phyloP scores from a whole-genome alignment of 1,140 invertebrate species.

The Saccostrea glomerata region DNA sequence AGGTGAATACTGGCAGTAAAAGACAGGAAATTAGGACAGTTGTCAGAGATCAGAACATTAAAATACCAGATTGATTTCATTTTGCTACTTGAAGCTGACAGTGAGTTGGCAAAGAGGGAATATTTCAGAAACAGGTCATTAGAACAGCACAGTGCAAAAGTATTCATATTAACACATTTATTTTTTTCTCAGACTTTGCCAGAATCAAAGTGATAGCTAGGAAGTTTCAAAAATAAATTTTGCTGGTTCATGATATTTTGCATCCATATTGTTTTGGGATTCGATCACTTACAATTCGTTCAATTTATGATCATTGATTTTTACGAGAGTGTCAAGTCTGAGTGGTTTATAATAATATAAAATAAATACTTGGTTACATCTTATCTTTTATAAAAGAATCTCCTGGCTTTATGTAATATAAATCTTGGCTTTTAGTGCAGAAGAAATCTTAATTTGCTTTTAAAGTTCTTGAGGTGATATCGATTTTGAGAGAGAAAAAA shows the following conservation, averaged over 20 bases:
- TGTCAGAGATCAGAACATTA: not conserved
- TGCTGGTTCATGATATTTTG: not conserved
- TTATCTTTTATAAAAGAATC: conserved; percentile 11
- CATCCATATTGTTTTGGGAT: not conserved
- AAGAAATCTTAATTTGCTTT: conserved; percentile 9
- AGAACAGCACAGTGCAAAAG: not conserved
- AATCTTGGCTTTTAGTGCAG: conserved; percentile 6
- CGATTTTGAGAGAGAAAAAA: not conserved
- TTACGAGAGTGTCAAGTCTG: not conserved
- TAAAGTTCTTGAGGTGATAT: not conserved
- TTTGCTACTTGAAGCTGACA: conserved; percentile 1
- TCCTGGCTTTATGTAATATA: conserved; percentile 2
- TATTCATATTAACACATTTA: not conserved
- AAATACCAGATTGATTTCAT: conserved; percentile 25
- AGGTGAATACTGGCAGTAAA: not conserved
- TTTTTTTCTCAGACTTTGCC: not conserved
- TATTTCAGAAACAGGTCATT: not conserved
- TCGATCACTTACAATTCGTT: not conserved
- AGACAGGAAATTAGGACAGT: not conserved
- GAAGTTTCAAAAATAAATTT: not conserved
- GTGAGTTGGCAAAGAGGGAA: conserved; percentile 13
- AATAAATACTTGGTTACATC: not conserved
- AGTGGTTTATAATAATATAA: conserved; percentile 5
- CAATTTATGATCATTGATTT: not conserved
- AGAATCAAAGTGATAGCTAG: not conserved